These are phyloP conservation scores for Creontiades dilutus DNA, from an alignment of 2,888 invertebrate species.

Conservation along the genomic window DNA sequence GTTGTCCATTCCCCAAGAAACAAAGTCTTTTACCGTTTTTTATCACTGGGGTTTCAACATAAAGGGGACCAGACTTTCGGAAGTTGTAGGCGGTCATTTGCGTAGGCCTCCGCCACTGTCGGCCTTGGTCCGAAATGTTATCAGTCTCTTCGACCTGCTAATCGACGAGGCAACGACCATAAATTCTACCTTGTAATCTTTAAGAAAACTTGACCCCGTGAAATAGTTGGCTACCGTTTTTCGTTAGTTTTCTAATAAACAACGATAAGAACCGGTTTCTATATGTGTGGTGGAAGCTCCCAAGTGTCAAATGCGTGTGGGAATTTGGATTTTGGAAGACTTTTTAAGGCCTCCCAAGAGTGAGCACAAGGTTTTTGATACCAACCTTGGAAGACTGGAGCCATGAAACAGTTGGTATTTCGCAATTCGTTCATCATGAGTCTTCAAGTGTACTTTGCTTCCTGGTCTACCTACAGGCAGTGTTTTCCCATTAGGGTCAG, in stretches of 20 bases:
- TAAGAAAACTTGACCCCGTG: neutral
- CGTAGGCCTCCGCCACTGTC: constrained; percentile 37
- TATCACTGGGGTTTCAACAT: neutral
- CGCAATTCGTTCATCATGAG: no score
- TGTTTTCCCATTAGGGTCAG: no score
- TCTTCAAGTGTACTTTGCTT: no score
- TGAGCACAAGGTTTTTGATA: neutral
- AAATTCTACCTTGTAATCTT: neutral
- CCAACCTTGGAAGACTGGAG: no score
- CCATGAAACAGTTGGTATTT: no score
- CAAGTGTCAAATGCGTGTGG: neutral
- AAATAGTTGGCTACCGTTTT: neutral
- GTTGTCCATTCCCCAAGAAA: neutral
- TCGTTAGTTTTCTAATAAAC: neutral
- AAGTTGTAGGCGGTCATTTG: constrained; percentile 21
- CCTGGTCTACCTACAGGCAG: no score
- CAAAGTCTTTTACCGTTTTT: neutral
- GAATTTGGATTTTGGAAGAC: neutral
- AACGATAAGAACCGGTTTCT: neutral
- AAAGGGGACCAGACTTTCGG: constrained; percentile 23
- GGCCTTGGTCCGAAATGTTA: constrained; percentile 21
- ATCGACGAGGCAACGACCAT: neutral
- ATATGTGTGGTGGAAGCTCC: neutral
- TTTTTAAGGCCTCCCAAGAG: neutral
- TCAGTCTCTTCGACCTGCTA: neutral